Base-by-base conservation (phyloP, 1,140 invertebrate species). In the Drosophila quadrilineata region DNA sequence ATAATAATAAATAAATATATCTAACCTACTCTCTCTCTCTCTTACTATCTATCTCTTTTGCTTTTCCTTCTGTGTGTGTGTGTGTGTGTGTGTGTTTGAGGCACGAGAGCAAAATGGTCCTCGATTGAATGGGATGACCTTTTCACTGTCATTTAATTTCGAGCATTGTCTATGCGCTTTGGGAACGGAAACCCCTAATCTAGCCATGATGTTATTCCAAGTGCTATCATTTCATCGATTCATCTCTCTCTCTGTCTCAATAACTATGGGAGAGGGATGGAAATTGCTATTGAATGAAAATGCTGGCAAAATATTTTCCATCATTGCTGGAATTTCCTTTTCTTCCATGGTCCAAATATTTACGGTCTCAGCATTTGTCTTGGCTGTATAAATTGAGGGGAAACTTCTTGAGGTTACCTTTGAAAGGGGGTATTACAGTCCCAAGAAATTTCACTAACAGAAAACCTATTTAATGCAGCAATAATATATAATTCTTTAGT, bases 141-240 rank as follows among this genome's bases (percentile, higher is more conserved):
- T 84, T 84, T 84, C 67, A 67, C 70, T 82, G 70, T 88, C 85
- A 88, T 88, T 88, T 88, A 88, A 88, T 88, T 82, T 88, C 75
- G 70, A 72, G 73, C 75, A 88, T 88, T 88, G 86, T 87, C 73
- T 82, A 71, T 53, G 66, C 67, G 67, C 69, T 77, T 88, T 77
- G 76, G 70, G 74, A 88, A 88, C 79, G 86, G 85, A 88, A 86
- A 88, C 79, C 85, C 80, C 86, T 88, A 88, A 88, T 88, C 86
- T 88, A 65, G 68, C 79, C 79, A 82, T 82, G 69, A 76, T 82
- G 72, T 87, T 87, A 73, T 69, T 79, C 71, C 70, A 84, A 84
- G 80, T 84, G 70, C 70, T 74, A 85, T 85, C 76, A 87, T 87
- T 77, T 77, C 64, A 53, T 46, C 50, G 26, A 45, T 26, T 38